Base-by-base conservation (phyloP, 2,888 invertebrate species). In the Meteorus colon region DNA sequence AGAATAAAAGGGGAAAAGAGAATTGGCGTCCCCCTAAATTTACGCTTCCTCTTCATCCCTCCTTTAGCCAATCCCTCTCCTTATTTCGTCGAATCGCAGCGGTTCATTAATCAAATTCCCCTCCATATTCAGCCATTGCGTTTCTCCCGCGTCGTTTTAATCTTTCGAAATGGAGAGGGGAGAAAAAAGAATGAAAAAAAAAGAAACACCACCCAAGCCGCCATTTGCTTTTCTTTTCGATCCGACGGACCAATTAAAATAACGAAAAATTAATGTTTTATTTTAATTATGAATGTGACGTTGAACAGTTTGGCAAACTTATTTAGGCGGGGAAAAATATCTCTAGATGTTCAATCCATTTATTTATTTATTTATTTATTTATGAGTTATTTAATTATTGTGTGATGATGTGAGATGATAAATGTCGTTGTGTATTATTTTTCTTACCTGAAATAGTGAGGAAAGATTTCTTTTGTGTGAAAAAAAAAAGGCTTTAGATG, bases 41-140 rank as follows among this genome's bases (percentile, higher is more conserved):
- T 1, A 63, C 31, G 31, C 16, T 69, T 3, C 6, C n/a, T 59
- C 59, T 14, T 27, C 41, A 3, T 19, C 14, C 66, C 24, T 37
- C 71, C 65, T 73, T 63, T 74, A 19, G 67, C 68, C 55, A 68
- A 45, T 82, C 80, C 78, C 81, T 81, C 79, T 82, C 80, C 82
- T 71, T 72, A 80, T 80, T 79, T 77, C 77, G 74, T 76, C 80
- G 79, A 83, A 84, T 85, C 86, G 85, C 83, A 77, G 79, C 85
- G 86, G 84, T 87, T 88, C 88, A 88, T 88, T 88, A 88, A 88
- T 88, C 88, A 88, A 86, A 87, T 83, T 85, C 87, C 88, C 87
- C 87, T 83, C 82, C 67, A 71, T 12, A 16, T 75, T 75, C 78
- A 79, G 75, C 80, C 79, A 78, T 81, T 69, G 45, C 29, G 73